Base-by-base conservation (phyloP, 2,888 invertebrate species). In the Ochlodes sylvanus region DNA sequence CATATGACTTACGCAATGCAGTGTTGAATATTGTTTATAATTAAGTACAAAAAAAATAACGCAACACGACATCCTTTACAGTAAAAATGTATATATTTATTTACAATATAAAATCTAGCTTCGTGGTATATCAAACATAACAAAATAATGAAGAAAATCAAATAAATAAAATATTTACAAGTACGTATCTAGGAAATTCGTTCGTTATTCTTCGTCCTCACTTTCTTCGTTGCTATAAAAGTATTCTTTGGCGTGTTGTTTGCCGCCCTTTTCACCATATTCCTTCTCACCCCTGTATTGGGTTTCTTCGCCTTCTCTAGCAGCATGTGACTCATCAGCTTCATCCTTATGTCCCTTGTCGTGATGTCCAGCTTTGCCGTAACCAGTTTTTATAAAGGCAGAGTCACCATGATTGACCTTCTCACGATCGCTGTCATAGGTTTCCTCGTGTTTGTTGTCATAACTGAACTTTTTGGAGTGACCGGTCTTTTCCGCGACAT, bases 401-500 rank as follows among this genome's bases (percentile, higher is more conserved):
- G 94, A 87, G 61, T 94, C 93, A 68, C 93, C 88, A 55, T 94
- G 88, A 7, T 91, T 94, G 6, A 94, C 95, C 77, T 95, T 93
- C 74, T 94, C 90, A 72, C 93, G 93, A 17, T 84, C 94, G 5
- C 95, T 96, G 70, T 94, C 90, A 68, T 91, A 92, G 0, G 94
- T 87, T 0, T 89, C 91, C 71, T 95, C 94, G 47, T 95, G 91
- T 47, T 90, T 90, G 69, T 95, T 89, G 70, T 90, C 88, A 71
- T 93, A 91, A 0, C 94, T 95, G 79, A 96, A 94, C 78, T 96
- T 95, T 70, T 95, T 94, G 79, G 94, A 95, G 79, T 95, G 94
- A 0, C 96, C 96, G 60, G 94, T 94, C 63, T 95, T 94, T 79
- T 96, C 95, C 32, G 95, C 94, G 60, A 96, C 95, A 77, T 96